Base-by-base conservation (phyloP, 2,113 vertebrate species). In the Anhinga rufa region DNA sequence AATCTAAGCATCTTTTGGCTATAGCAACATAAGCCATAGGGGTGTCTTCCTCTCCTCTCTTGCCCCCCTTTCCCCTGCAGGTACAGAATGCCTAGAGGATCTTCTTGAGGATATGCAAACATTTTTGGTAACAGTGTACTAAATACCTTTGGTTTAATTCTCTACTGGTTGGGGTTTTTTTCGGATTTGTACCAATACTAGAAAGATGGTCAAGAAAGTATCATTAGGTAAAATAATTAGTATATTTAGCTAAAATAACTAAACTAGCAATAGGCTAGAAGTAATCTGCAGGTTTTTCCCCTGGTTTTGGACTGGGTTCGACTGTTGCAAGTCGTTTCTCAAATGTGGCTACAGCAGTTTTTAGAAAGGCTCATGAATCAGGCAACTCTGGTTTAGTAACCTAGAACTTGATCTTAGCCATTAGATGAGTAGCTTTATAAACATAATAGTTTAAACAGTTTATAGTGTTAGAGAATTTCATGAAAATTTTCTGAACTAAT, bases 1-100 rank as follows among this genome's bases (percentile, higher is more conserved):
- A 97, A 96, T 92, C 96, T 87, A 95, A 97, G 96, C 82, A 95
- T 96, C 92, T 58, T 55, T 94, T 96, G 97, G 80, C 97, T 96
- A 96, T 98, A 90, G 97, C 88, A 84, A 97, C 91, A 34, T 55
- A 93, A 97, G 69, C 83, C 88, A 72, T 87, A 92, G 93, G 96
- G 96, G 80, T 91, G 28, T 66, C 11, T 84, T 91, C 65, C 55
- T 92, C 28, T 80, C 14, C 12, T 78, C 9, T 84, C 38, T 64
- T 77, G 57, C 16, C 21, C 16, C 66, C 57, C 62, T 96, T 96
- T 97, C 76, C 84, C 89, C 75, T 83, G 88, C 87, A 93, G 92
- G 88, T 95, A 92, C 57, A 88, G 82, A 92, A 93, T 89, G 66
- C 84, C 69, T 91, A 34, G 61, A 97, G 71, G 94, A 60, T 95